A percentile compares a stretch with the other conserved stretches of the same genome.
Conservation (phyloP, 2,113 vertebrate species). For the human region DNA sequence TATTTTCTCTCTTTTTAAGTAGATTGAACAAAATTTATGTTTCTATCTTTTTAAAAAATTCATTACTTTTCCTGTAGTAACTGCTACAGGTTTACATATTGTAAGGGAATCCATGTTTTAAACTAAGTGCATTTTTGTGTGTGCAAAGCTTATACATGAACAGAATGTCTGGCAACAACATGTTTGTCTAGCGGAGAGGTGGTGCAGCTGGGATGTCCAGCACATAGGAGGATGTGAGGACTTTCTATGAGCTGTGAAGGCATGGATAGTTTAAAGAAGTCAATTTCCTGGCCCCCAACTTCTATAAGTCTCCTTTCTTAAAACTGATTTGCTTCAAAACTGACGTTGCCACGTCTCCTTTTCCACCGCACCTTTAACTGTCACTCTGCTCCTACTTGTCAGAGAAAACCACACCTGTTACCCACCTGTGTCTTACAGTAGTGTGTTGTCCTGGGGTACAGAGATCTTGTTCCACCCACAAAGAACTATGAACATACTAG, state of each 20-base stretch:
- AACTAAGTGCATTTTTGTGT: background rate
- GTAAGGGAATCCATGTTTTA: background rate
- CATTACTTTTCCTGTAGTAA: background rate
- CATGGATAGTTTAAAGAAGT: background rate
- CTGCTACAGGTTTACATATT: background rate
- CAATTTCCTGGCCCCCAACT: background rate
- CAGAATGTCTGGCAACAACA: background rate
- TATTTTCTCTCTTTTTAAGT: conserved; percentile 25
- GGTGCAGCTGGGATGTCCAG: background rate
- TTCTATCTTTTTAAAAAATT: background rate
- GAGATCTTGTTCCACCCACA: background rate
- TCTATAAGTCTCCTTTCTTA: background rate
- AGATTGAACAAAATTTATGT: conserved; percentile 26
- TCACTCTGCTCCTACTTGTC: too few species aligned
- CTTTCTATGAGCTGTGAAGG: background rate
- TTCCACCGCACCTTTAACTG: background rate
- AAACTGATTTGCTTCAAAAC: background rate
- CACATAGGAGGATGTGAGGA: background rate
- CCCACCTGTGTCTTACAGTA: background rate
- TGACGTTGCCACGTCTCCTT: background rate
- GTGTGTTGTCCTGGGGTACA: background rate
- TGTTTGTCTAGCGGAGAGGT: background rate
- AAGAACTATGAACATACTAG: background rate
- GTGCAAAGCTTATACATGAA: background rate
- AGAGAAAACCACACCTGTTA: background rate